These are phyloP conservation scores for Aplocera efformata DNA, from an alignment of 2,888 invertebrate species.

Conservation along the genomic window DNA sequence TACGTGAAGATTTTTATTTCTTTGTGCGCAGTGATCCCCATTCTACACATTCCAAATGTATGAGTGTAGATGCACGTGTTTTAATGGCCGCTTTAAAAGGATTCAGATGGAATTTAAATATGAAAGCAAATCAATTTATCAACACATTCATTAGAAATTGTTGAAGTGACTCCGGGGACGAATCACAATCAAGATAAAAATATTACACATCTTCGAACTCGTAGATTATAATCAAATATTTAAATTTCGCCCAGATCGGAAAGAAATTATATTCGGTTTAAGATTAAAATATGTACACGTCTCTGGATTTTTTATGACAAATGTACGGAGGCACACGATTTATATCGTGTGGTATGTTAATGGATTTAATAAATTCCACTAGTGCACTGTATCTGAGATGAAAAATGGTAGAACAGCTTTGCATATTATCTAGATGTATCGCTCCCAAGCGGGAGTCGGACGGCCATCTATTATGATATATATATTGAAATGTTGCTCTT, in stretches of 20 bases:
- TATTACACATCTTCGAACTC: constrained; percentile 39
- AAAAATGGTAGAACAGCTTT: constrained; percentile 49
- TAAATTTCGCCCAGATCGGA: constrained; percentile 47
- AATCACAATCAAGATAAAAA: constrained; percentile 14
- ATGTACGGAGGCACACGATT: constrained; percentile 51
- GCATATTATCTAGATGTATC: constrained; percentile 43
- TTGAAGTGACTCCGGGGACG: constrained; percentile 5
- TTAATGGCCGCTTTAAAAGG: constrained; percentile 28
- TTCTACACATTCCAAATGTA: constrained; percentile 57
- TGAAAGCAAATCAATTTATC: constrained; percentile 21
- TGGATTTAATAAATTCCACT: constrained; percentile 55
- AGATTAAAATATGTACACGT: constrained; percentile 30
- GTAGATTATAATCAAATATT: constrained; percentile 72
- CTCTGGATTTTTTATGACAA: constrained; percentile 51
- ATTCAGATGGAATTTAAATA: constrained; percentile 25
- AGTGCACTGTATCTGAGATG: constrained; percentile 42
- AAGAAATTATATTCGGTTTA: constrained; percentile 27
- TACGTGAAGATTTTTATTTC: constrained; percentile 29
- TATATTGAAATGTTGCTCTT: constrained; percentile 31
- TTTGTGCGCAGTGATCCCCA: constrained; percentile 48
- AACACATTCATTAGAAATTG: constrained; percentile 14
- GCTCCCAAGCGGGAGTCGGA: constrained; percentile 29
- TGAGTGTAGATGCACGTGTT: constrained; percentile 57
- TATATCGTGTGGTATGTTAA: constrained; percentile 56
- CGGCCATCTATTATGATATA: constrained; percentile 35